These are phyloP conservation scores for Marmota monax DNA, from an alignment of 2,113 vertebrate species.

Conservation along the genomic window DNA sequence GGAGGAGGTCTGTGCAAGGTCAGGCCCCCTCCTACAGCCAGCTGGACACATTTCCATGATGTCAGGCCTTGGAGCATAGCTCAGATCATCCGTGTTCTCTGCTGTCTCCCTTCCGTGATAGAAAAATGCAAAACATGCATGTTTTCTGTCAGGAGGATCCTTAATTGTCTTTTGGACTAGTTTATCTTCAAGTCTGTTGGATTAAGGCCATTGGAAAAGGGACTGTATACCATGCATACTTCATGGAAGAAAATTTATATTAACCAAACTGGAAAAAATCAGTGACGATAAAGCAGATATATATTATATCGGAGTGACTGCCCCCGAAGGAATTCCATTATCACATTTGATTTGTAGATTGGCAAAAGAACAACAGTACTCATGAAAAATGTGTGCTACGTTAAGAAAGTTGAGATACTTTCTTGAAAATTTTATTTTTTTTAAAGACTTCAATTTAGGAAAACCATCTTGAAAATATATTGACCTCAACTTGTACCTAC, in stretches of 20 bases:
- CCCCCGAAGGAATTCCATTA: neutral
- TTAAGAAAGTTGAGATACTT: neutral
- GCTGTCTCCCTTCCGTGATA: neutral
- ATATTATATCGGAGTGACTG: neutral
- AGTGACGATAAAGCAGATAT: neutral
- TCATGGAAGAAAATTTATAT: constrained; percentile 28
- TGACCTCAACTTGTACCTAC: neutral
- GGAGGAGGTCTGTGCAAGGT: neutral
- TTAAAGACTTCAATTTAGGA: constrained; percentile 17
- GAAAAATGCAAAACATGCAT: neutral
- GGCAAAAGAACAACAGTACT: neutral
- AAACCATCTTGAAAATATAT: neutral
- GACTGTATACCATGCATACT: neutral
- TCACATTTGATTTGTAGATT: neutral
- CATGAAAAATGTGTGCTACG: neutral
- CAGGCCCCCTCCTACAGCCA: neutral
- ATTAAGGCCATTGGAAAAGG: constrained; percentile 30
- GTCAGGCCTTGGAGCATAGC: neutral
- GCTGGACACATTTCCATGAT: neutral
- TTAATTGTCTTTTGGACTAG: constrained; percentile 20
- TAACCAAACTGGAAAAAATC: constrained; percentile 1
- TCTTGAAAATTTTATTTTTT: neutral
- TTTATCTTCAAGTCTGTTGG: constrained; percentile 28
- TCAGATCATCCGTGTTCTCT: neutral
- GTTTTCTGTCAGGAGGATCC: neutral